phyloP scores from a whole-genome alignment of 2,113 vertebrate species.

The Hypomesus transpacificus region DNA sequence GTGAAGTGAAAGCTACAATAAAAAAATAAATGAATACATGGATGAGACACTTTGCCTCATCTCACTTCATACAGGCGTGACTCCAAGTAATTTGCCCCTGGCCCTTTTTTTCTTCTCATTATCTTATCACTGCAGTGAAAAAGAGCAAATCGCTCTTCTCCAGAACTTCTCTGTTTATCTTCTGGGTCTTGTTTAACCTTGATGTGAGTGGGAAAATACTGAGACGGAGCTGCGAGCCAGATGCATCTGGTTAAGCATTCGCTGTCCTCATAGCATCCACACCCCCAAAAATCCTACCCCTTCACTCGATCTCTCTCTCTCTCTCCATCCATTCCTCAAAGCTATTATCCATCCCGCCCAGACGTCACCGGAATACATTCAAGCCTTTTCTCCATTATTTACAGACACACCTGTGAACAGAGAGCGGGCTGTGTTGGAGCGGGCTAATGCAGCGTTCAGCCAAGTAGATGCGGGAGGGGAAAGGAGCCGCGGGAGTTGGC shows the following conservation, averaged over 20 bases:
- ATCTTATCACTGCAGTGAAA: not conserved
- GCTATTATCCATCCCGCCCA: conserved; percentile 23
- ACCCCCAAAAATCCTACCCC: not conserved
- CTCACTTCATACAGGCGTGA: not conserved
- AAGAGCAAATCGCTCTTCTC: not conserved
- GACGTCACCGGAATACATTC: conserved; percentile 36
- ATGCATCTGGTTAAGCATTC: conserved; percentile 10
- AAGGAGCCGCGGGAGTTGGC: conserved; percentile 33
- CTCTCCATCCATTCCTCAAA: not conserved
- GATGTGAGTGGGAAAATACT: conserved; percentile 1
- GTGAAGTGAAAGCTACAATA: too few species aligned
- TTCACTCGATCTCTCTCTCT: not conserved
- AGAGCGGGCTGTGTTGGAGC: conserved; percentile 30
- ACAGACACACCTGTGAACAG: conserved; percentile 38
- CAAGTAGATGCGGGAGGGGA: conserved; percentile 33
- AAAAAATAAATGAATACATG: not conserved
- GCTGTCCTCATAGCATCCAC: not conserved
- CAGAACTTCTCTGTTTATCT: not conserved
- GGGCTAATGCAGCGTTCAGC: conserved; percentile 24
- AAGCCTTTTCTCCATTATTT: conserved; percentile 39
- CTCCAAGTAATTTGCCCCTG: not conserved
- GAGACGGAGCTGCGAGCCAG: conserved; percentile 2
- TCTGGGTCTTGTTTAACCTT: conserved; percentile 30
- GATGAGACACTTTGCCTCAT: not conserved
- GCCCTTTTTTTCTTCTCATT: too few species aligned